phyloP scores from a whole-genome alignment of 2,888 invertebrate genomes.

The Drosophila maculinotata region DNA sequence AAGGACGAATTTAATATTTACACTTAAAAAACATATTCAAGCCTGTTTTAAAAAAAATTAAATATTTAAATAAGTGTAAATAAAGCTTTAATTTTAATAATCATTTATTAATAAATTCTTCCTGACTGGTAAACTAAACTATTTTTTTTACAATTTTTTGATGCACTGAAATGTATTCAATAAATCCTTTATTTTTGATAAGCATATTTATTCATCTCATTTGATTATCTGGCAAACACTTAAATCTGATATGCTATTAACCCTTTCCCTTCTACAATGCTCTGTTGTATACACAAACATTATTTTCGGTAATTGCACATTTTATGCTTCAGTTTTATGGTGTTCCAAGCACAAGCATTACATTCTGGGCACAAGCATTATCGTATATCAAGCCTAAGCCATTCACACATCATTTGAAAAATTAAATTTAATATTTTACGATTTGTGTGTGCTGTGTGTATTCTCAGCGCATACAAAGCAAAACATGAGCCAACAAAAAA shows the following conservation, averaged over 20 bases:
- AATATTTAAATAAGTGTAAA: neutral
- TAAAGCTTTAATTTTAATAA: neutral
- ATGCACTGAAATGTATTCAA: neutral
- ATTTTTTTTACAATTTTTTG: too few species aligned
- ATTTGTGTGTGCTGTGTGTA: constrained; percentile 58
- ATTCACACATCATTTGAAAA: constrained; percentile 82
- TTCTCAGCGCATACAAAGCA: constrained; percentile 29
- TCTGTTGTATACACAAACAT: constrained; percentile 13
- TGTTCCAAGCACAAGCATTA: constrained; percentile 39
- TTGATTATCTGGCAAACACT: neutral
- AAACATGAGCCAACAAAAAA: constrained; percentile 57
- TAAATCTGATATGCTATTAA: constrained; percentile 1
- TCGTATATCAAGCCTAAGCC: constrained; percentile 73
- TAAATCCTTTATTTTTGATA: neutral
- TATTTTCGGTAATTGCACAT: constrained; percentile 47
- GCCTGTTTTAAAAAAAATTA: neutral
- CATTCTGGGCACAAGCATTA: constrained; percentile 58
- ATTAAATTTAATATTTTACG: constrained; percentile 82
- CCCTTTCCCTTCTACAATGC: constrained; percentile 9
- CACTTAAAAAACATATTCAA: neutral
- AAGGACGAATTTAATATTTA: constrained; percentile 1
- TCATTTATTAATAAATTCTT: too few species aligned
- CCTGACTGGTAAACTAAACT: neutral
- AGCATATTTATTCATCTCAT: constrained; percentile 9
- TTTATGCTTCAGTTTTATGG: constrained; percentile 50